These are phyloP conservation scores for Phrynocephalus guinanensis DNA, from an alignment of 2,797 vertebrate genomes.

Conservation along the genomic window DNA sequence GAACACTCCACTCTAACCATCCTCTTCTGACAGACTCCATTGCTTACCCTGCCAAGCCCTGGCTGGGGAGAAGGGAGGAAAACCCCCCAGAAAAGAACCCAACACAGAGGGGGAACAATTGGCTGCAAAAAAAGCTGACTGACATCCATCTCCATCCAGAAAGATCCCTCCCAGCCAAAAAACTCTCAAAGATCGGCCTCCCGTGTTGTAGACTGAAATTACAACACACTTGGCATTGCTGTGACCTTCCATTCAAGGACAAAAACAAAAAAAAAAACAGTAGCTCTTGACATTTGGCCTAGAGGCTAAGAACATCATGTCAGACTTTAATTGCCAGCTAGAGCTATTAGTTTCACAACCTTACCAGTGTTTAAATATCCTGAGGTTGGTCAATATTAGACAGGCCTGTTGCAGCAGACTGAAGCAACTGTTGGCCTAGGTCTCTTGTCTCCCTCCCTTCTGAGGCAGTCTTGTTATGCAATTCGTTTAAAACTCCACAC, in stretches of 20 bases:
- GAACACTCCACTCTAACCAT: no score
- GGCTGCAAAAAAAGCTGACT: no score
- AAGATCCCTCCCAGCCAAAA: no score
- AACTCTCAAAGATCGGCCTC: background rate
- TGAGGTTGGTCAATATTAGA: constrained; percentile 39
- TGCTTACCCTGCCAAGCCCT: no score
- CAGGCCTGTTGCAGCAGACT: background rate
- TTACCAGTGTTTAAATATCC: constrained; percentile 24
- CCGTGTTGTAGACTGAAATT: background rate
- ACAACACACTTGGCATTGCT: fast-evolving
- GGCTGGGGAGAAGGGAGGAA: no score
- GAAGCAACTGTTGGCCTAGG: background rate
- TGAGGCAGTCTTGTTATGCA: background rate
- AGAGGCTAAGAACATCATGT: constrained; percentile 19
- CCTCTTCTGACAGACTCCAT: no score
- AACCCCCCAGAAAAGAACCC: no score
- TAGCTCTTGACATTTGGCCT: constrained; percentile 15
- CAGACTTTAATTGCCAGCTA: constrained; percentile 41
- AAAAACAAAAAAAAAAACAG: no score
- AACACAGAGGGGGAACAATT: no score
- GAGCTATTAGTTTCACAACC: constrained; percentile 45
- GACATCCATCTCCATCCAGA: no score
- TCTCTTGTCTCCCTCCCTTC: background rate
- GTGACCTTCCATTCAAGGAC: no score
- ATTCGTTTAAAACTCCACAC: no score